Conservation (phyloP, 2,113 vertebrate genomes). For the Sinocyclocheilus maitianheensis region DNA sequence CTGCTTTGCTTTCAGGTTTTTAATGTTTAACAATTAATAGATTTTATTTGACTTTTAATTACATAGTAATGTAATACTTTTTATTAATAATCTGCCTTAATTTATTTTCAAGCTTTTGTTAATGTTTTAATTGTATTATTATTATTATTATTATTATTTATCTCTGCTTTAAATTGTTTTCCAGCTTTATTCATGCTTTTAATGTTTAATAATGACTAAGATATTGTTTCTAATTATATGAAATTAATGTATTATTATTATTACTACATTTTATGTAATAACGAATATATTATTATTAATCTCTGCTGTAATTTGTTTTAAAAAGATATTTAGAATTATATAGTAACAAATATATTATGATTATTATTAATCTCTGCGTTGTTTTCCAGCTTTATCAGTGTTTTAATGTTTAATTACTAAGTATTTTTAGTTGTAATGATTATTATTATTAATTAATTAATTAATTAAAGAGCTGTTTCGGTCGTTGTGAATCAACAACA, state of each 20-base stretch:
- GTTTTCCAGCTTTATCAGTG: too few relatives aligned
- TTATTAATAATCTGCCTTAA: neutral
- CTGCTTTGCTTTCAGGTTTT: too few relatives aligned
- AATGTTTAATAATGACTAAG: neutral
- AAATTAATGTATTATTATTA: too few relatives aligned
- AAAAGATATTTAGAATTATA: too few relatives aligned
- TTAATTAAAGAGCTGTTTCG: neutral
- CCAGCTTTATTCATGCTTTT: neutral
- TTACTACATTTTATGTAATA: too few relatives aligned
- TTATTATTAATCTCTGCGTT: neutral
- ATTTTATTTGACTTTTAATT: too few relatives aligned
- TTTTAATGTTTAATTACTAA: neutral
- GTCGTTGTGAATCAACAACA: neutral
- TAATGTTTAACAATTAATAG: too few relatives aligned
- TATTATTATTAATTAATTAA: too few relatives aligned
- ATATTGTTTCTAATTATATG: neutral
- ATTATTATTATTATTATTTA: neutral
- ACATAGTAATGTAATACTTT: neutral
- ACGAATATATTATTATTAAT: too few relatives aligned
- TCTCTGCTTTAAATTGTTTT: neutral
- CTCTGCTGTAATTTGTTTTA: neutral
- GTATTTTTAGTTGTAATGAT: too few relatives aligned
- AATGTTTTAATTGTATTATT: neutral
- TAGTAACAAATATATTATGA: too few relatives aligned
- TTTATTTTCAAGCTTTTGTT: neutral